phyloP scores from a whole-genome alignment of 1,140 invertebrate genomes.

The Drosophila yakuba region DNA sequence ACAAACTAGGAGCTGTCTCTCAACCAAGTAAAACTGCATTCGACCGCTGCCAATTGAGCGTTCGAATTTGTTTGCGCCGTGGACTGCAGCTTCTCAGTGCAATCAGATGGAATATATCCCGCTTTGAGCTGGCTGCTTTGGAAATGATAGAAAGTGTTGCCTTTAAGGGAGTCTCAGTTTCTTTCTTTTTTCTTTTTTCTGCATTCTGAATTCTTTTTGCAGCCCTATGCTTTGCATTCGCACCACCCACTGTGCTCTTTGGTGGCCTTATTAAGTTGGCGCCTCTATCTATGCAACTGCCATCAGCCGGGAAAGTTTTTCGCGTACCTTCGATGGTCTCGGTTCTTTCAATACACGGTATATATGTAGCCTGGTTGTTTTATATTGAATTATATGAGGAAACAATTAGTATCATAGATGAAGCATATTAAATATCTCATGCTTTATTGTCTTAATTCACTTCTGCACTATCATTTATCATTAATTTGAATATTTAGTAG shows the following conservation, averaged over 20 bases:
- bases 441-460: no score
- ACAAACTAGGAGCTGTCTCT: conserved; percentile 7
- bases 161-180: conserved; percentile 10
- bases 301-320: conserved; percentile 55
- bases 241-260: conserved; percentile 56
- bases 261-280: conserved; percentile 78
- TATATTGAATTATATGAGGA: no score
- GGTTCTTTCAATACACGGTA: conserved; percentile 1
- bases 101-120: conserved; percentile 24
- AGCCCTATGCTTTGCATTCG: conserved; percentile 20
- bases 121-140: conserved; percentile 15
- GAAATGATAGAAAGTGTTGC: conserved; percentile 15
- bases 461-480: no score
- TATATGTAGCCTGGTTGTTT: neutral
- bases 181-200: neutral
- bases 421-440: no score
- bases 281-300: conserved; percentile 53
- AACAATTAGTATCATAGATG: no score
- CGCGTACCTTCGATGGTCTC: conserved; percentile 58
- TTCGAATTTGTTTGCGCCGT: conserved; percentile 5
- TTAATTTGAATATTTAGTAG: no score
- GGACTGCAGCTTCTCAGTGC: conserved; percentile 4
- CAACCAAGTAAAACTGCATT: neutral
- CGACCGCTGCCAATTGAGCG: conserved; percentile 4
- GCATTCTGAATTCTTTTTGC: conserved; percentile 1